Percentiles rank a stretch among this genome's conserved stretches.
Evolutionary conservation across 2,888 invertebrate genomes (phyloP).

Genomic region (Drosophila neotestacea): DNA sequence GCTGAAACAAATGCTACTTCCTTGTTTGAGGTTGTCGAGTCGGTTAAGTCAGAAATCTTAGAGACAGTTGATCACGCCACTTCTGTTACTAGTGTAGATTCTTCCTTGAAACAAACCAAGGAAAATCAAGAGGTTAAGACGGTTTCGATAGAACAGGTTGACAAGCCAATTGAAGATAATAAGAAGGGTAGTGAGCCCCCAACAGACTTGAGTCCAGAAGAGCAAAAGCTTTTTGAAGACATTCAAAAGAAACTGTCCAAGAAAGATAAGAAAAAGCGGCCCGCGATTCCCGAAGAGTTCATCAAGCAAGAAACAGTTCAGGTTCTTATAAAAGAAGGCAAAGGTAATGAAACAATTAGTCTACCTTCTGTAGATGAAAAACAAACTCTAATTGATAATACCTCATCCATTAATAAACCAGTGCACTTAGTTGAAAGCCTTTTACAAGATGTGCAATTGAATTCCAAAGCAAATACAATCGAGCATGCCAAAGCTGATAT

Average conservation of each 20-base stretch:
- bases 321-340: constrained; percentile 42
- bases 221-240: constrained; percentile 81
- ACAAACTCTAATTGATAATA: constrained; percentile 40
- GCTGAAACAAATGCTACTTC: constrained; percentile 51
- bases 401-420: constrained; percentile 22
- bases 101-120: constrained; percentile 1
- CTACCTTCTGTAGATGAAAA: constrained; percentile 28
- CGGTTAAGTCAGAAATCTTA: constrained; percentile 23
- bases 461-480: constrained; percentile 45
- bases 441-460: constrained; percentile 47
- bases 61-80: constrained; percentile 12
- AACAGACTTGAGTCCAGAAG: constrained; percentile 82
- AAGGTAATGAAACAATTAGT: constrained; percentile 39
- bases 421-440: constrained; percentile 39
- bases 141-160: constrained; percentile 26
- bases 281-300: constrained; percentile 84
- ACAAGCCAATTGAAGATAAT: constrained; percentile 18
- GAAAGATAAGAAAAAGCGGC: constrained; percentile 84
- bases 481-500: constrained; percentile 55
- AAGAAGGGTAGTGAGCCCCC: constrained; percentile 34
- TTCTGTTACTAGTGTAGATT: constrained; percentile 5
- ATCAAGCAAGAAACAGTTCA: constrained; percentile 66
- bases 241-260: constrained; percentile 84
- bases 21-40: constrained; percentile 41
- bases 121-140: constrained; percentile 3